Percentiles rank a stretch among this genome's conserved stretches.
Evolutionary conservation across 2,797 vertebrate genomes (phyloP).

Genomic region (Poecilia wingei): DNA sequence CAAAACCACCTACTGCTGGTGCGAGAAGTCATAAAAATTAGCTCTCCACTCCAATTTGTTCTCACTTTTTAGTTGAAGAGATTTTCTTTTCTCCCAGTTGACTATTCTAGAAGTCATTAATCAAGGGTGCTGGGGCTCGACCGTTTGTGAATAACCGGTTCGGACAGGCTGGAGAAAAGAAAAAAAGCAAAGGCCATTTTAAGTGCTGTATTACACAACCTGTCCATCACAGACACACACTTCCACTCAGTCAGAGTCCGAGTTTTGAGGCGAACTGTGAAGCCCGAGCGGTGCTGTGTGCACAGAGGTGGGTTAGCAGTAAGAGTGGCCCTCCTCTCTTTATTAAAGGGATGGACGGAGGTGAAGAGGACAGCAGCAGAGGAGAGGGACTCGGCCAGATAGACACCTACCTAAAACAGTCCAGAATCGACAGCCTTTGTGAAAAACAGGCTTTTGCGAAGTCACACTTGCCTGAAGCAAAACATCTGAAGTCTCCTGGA

Average conservation of each 20-base stretch:
- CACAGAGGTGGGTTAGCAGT: slow-evolving; percentile 66
- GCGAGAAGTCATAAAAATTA: not conserved
- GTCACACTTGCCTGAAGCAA: slow-evolving; percentile 68
- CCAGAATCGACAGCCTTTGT: slow-evolving; percentile 45
- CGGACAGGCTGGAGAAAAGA: slow-evolving; percentile 12
- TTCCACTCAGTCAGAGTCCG: slow-evolving; percentile 14
- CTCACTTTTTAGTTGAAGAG: not conserved
- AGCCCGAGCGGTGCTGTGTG: slow-evolving; percentile 71
- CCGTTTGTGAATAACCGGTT: slow-evolving; percentile 34
- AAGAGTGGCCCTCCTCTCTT: slow-evolving; percentile 59
- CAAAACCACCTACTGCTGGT: not conserved
- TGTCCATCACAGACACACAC: slow-evolving; percentile 51
- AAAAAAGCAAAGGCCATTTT: slow-evolving; percentile 39
- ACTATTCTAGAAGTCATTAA: slow-evolving; percentile 9
- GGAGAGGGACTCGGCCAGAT: slow-evolving; percentile 11
- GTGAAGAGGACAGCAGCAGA: slow-evolving; percentile 44
- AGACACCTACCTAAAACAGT: slow-evolving; percentile 72
- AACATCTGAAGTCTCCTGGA: slow-evolving; percentile 66
- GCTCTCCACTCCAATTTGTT: not conserved
- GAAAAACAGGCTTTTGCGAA: slow-evolving; percentile 61
- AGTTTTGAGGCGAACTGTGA: slow-evolving; percentile 53
- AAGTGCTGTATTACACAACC: slow-evolving; percentile 58
- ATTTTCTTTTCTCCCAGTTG: not conserved
- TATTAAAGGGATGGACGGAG: slow-evolving; percentile 67
- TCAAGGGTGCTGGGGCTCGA: slow-evolving; percentile 20